A percentile compares a stretch with the other conserved stretches of the same genome.
Evolutionary conservation across 2,797 vertebrate genomes (phyloP).

Genomic region (Hyperoplus lanceolatus): DNA sequence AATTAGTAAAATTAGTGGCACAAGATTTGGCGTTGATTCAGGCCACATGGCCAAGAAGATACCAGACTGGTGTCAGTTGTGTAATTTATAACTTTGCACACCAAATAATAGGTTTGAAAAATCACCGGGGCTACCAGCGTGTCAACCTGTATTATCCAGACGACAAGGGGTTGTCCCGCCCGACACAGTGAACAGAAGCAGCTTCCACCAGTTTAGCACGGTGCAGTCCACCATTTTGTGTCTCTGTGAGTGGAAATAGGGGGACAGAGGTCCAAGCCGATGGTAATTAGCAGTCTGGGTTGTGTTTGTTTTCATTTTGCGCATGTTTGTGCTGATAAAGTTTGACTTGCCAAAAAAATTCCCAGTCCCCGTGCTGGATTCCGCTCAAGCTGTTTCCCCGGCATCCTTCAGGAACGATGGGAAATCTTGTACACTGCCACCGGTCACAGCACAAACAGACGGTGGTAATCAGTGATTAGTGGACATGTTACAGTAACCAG

Average conservation of each 20-base stretch:
- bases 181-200: conserved; percentile 64
- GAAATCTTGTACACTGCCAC: conserved; percentile 79
- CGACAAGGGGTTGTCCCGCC: conserved; percentile 67
- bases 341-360: conserved; percentile 87
- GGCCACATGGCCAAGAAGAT: conserved; percentile 90
- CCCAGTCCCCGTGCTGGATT: conserved; percentile 80
- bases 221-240: conserved; percentile 79
- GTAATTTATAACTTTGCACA: conserved; percentile 88
- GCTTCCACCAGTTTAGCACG: conserved; percentile 59
- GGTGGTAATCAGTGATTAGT: conserved; percentile 82
- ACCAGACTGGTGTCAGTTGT: conserved; percentile 86
- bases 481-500: conserved; percentile 81
- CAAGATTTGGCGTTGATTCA: conserved; percentile 88
- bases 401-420: conserved; percentile 84
- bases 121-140: conserved; percentile 78
- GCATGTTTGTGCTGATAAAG: conserved; percentile 88
- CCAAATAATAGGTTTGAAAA: conserved; percentile 89
- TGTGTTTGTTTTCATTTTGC: conserved; percentile 89
- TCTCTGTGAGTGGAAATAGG: conserved; percentile 68
- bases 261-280: conserved; percentile 83
- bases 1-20: conserved; percentile 92
- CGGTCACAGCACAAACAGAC: conserved; percentile 82
- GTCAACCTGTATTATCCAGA: conserved; percentile 80
- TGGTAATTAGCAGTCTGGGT: conserved; percentile 87
- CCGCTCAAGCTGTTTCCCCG: conserved; percentile 84